Percentiles rank a stretch among this genome's conserved stretches.
Conservation (phyloP, 2,888 invertebrate species). For the Stenotaenia linearis region DNA sequence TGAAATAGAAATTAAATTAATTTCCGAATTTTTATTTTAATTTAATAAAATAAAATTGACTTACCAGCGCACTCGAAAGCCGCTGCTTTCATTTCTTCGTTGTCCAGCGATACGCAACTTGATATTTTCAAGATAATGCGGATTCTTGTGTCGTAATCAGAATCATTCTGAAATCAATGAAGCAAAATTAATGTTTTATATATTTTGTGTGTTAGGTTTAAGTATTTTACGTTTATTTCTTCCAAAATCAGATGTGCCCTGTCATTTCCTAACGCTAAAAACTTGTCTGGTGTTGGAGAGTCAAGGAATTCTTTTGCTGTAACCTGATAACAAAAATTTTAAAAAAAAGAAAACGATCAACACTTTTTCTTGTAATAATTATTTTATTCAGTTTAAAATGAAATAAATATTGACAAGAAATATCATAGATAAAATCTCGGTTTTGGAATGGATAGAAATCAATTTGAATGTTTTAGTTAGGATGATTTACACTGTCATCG, state of each 20-base stretch:
- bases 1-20: too few species aligned
- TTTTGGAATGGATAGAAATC: neutral
- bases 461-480: neutral
- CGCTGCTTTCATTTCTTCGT: neutral
- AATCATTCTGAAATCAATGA: neutral
- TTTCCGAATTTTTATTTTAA: too few species aligned
- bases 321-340: slow-evolving; percentile 38
- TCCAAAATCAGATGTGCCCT: slow-evolving; percentile 55
- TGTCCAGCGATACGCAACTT: neutral
- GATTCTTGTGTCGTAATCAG: neutral
- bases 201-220: slow-evolving; percentile 45
- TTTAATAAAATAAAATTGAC: too few species aligned
- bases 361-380: neutral
- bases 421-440: neutral
- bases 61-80: slow-evolving; percentile 33
- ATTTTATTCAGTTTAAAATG: neutral
- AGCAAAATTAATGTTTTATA: neutral
- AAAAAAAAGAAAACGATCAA: neutral
- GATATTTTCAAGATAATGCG: neutral
- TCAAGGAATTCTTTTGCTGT: slow-evolving; percentile 51
- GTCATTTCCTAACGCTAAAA: slow-evolving; percentile 52
- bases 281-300: slow-evolving; percentile 51
- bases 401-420: neutral
- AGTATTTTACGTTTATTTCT: slow-evolving; percentile 50
- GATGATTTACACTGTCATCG: neutral